A percentile compares a stretch with the other conserved stretches of the same genome.
phyloP scores from a whole-genome alignment of 2,113 vertebrate species.

The Cebidichthys violaceus region DNA sequence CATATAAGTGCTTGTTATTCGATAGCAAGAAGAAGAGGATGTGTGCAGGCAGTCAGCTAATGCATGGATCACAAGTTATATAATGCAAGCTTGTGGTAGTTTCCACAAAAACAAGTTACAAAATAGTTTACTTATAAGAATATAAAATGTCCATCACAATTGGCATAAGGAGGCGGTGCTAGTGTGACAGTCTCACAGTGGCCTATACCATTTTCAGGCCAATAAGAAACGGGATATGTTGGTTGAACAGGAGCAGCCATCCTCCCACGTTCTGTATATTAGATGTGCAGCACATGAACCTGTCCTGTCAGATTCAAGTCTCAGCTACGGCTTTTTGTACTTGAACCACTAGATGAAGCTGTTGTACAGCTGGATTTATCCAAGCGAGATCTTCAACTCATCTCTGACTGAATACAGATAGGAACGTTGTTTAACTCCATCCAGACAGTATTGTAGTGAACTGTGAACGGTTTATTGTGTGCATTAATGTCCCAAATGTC shows the following conservation, averaged over 20 bases:
- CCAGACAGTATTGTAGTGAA: not conserved
- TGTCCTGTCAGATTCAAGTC: not conserved
- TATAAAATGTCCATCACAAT: not conserved
- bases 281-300: not conserved
- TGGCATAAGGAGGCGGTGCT: no score
- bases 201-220: no score
- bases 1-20: not conserved
- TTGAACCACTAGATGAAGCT: conserved; percentile 39
- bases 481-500: not conserved
- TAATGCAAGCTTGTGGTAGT: not conserved
- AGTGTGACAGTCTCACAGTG: no score
- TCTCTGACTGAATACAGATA: not conserved
- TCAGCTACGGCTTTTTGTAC: no score
- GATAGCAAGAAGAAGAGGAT: not conserved
- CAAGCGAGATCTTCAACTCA: not conserved
- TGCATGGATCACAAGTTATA: no score
- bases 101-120: not conserved
- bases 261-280: not conserved
- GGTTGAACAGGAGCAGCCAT: not conserved
- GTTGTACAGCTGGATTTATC: not conserved
- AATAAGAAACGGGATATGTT: not conserved
- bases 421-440: not conserved
- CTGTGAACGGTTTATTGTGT: not conserved
- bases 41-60: not conserved
- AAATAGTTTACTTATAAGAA: not conserved